Evolutionary conservation across 1,140 invertebrate genomes (phyloP).

Genomic region (Archegozetes longisetosus): DNA sequence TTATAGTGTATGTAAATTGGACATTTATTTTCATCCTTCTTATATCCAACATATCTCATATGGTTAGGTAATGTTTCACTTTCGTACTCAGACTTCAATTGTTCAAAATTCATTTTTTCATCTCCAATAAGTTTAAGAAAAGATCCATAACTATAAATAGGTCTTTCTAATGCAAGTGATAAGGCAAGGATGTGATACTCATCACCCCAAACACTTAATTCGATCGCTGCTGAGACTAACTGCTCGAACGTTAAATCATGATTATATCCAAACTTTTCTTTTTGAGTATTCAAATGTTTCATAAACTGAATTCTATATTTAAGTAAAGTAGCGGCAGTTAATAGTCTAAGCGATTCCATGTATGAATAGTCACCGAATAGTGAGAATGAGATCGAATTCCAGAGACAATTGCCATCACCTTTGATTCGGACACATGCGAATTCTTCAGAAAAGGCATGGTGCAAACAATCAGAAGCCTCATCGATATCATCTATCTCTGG

Average conservation of each 20-base stretch:
- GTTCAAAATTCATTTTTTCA: neutral
- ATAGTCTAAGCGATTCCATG: neutral
- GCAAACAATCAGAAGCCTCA: too few relatives aligned
- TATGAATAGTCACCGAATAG: neutral
- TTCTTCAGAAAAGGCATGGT: neutral
- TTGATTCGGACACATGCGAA: neutral
- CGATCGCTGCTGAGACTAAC: neutral
- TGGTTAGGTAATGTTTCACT: neutral
- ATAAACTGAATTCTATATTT: neutral
- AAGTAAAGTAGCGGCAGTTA: neutral
- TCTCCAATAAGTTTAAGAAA: neutral
- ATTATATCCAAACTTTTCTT: neutral
- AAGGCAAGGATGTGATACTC: neutral
- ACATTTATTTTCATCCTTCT: too few relatives aligned
- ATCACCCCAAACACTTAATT: neutral
- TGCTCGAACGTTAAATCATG: neutral
- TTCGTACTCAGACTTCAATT: neutral
- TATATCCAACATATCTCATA: too few relatives aligned
- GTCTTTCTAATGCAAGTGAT: neutral
- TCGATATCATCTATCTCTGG: too few relatives aligned
- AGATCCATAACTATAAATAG: neutral
- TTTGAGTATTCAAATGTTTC: too few relatives aligned
- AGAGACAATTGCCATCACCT: neutral
- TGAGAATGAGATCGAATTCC: neutral
- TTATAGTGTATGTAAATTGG: too few relatives aligned